A percentile compares a stretch with the other conserved stretches of the same genome.
Evolutionary conservation across 2,797 vertebrate species (phyloP).

Genomic region (Tinamus major): DNA sequence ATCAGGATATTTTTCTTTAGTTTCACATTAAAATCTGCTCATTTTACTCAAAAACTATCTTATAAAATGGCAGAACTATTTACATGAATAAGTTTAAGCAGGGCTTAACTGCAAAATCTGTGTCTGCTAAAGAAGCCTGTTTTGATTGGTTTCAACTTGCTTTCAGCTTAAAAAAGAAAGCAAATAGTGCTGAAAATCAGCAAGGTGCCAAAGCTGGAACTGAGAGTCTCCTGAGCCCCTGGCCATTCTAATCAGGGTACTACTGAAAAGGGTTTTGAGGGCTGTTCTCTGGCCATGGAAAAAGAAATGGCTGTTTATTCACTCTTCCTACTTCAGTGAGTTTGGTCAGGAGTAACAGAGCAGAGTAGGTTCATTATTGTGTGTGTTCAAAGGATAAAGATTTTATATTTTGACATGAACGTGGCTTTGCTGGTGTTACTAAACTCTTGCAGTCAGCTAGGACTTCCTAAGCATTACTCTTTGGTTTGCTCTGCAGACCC

Average conservation of each 20-base stretch:
- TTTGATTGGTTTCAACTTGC: conserved; percentile 65
- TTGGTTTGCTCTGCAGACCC: neutral
- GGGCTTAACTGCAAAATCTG: conserved; percentile 23
- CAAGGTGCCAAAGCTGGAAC: conserved; percentile 65
- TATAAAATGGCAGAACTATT: conserved; percentile 26
- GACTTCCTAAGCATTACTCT: neutral
- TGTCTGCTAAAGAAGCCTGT: conserved; percentile 20
- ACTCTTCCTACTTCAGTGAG: conserved; percentile 16
- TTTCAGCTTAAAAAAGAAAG: conserved; percentile 69
- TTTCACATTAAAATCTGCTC: neutral
- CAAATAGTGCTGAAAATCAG: conserved; percentile 58
- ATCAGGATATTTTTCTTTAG: neutral
- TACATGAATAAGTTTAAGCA: neutral
- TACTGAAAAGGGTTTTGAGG: neutral
- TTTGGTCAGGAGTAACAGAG: neutral
- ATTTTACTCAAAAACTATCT: neutral
- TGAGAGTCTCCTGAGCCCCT: neutral
- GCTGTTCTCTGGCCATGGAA: conserved; percentile 20
- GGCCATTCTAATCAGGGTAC: conserved; percentile 53
- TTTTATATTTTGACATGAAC: neutral
- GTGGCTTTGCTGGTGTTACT: neutral
- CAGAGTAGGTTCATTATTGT: conserved; percentile 19
- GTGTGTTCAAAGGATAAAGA: neutral
- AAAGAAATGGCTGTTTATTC: conserved; percentile 43
- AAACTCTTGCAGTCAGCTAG: neutral